phyloP scores from a whole-genome alignment of 2,888 invertebrate species.

The Drosophila merina region DNA sequence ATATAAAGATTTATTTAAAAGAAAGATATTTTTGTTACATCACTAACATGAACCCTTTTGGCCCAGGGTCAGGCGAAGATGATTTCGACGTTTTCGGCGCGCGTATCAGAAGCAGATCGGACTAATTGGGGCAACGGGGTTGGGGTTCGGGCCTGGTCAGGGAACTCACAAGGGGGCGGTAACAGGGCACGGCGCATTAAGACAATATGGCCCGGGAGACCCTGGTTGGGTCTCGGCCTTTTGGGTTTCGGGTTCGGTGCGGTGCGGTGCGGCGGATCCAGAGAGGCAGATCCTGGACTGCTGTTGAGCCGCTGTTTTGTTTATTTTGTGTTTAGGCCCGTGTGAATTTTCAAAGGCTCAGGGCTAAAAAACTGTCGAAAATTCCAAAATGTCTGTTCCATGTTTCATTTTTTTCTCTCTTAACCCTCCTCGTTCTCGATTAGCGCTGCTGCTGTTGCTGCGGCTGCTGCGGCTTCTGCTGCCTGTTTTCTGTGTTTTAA shows the following conservation, averaged over 20 bases:
- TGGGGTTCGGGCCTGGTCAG: conserved; percentile 40
- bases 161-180: conserved; percentile 45
- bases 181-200: conserved; percentile 68
- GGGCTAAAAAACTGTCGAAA: conserved; percentile 75
- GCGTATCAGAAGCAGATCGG: conserved; percentile 84
- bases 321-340: conserved; percentile 80
- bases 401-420: background rate
- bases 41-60: conserved; percentile 37
- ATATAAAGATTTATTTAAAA: background rate
- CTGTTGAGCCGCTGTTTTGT: conserved; percentile 58
- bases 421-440: conserved; percentile 59
- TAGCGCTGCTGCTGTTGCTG: conserved; percentile 66
- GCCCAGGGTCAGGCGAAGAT: conserved; percentile 37
- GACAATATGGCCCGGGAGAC: conserved; percentile 63
- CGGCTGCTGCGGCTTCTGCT: conserved; percentile 35
- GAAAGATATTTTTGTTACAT: background rate
- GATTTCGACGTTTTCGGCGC: conserved; percentile 61
- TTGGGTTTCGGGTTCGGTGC: background rate
- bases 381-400: conserved; percentile 57
- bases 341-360: conserved; percentile 81
- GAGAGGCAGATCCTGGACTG: conserved; percentile 50
- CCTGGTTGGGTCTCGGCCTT: conserved; percentile 5
- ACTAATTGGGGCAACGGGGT: conserved; percentile 82
- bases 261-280: conserved; percentile 1
- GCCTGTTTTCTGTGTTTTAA: conserved; percentile 34